Percentiles rank a stretch among this genome's conserved stretches.
These are phyloP conservation scores for Meteorus sp. DNA, from an alignment of 1,140 invertebrate genomes.

Conservation along the genomic window DNA sequence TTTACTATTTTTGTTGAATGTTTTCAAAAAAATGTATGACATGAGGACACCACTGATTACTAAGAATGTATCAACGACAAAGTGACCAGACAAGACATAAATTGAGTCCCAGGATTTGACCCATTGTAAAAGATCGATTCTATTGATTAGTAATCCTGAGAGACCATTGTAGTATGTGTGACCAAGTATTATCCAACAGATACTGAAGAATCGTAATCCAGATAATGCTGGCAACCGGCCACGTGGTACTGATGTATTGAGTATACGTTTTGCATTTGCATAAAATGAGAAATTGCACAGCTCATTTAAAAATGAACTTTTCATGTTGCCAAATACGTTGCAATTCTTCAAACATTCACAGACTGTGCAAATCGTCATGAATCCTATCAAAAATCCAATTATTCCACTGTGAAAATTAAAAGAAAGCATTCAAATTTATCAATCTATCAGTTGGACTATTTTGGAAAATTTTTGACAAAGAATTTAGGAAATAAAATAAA, in stretches of 20 bases:
- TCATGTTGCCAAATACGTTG: not conserved
- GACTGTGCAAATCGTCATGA: not conserved
- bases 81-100: conserved; percentile 44
- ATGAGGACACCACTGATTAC: conserved; percentile 65
- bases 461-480: no score
- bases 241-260: conserved; percentile 29
- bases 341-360: not conserved
- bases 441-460: no score
- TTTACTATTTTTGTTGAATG: conserved; percentile 44
- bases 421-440: not conserved
- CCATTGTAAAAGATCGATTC: conserved; percentile 30
- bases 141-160: conserved; percentile 30
- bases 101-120: conserved; percentile 25
- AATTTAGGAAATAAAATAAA: not conserved
- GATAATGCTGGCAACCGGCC: conserved; percentile 38
- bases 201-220: conserved; percentile 51
- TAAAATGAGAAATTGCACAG: conserved; percentile 40
- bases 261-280: conserved; percentile 35
- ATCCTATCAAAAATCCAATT: not conserved
- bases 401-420: not conserved
- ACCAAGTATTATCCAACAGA: conserved; percentile 48
- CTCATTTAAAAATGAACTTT: not conserved
- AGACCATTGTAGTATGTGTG: conserved; percentile 42
- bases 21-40: conserved; percentile 60
- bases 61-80: conserved; percentile 63